Evolutionary conservation across 2,888 invertebrate genomes (phyloP).

Genomic region (Venusia cambrica): DNA sequence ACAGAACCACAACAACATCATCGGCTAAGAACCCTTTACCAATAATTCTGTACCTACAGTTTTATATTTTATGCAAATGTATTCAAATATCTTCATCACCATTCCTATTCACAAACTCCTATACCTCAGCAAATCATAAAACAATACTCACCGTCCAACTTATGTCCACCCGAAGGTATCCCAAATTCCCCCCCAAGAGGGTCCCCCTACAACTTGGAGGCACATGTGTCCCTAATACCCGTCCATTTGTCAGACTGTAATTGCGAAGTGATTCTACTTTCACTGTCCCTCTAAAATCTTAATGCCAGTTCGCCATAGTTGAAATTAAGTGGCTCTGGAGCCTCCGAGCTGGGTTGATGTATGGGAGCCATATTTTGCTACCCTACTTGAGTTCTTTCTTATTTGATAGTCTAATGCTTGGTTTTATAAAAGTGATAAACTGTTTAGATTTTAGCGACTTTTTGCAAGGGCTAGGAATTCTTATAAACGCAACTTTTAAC

Average conservation of each 20-base stretch:
- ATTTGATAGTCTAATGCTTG: slow-evolving; percentile 3
- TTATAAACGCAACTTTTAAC: too few species aligned
- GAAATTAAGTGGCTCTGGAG: slow-evolving; percentile 26
- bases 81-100: too few species aligned
- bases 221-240: slow-evolving; percentile 78
- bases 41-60: too few species aligned
- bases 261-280: slow-evolving; percentile 75
- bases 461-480: too few species aligned
- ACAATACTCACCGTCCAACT: slow-evolving; percentile 21
- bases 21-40: too few species aligned
- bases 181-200: slow-evolving; percentile 20
- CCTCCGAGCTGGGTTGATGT: slow-evolving; percentile 27
- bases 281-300: slow-evolving; percentile 74
- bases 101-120: too few species aligned
- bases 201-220: slow-evolving; percentile 45
- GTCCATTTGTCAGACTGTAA: slow-evolving; percentile 79
- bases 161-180: slow-evolving; percentile 18
- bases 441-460: too few species aligned
- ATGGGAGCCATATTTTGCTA: slow-evolving; percentile 22
- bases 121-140: slow-evolving; percentile 4
- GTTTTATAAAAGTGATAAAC: too few species aligned
- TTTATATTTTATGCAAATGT: too few species aligned
- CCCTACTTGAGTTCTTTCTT: slow-evolving; percentile 5
- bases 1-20: too few species aligned
- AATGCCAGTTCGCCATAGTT: slow-evolving; percentile 64